Conservation (phyloP, 2,797 vertebrate species). For the Coreius guichenoti region DNA sequence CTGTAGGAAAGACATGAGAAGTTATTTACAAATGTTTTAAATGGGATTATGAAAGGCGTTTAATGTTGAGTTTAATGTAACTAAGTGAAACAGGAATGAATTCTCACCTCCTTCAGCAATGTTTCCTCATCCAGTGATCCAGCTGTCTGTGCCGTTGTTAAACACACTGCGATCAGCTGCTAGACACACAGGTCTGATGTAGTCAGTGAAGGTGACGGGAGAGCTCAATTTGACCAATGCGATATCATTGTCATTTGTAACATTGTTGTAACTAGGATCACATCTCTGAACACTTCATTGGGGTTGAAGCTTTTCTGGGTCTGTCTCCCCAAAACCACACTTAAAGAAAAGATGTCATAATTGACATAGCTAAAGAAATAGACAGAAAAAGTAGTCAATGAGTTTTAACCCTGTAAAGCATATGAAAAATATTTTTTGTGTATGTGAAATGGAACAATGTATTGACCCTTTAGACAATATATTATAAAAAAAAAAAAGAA, state of each 20-base stretch:
- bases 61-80: not conserved
- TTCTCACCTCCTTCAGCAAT: constrained; percentile 66
- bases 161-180: constrained; percentile 71
- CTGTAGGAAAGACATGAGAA: not conserved
- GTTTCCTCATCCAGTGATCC: constrained; percentile 72
- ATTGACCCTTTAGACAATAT: not conserved
- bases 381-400: not conserved
- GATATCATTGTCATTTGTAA: constrained; percentile 64
- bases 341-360: constrained; percentile 10
- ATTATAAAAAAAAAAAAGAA: too few species aligned
- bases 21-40: not conserved
- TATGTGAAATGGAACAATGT: not conserved
- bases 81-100: not conserved
- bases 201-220: constrained; percentile 72
- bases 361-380: not conserved
- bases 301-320: constrained; percentile 57
- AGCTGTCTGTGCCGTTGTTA: constrained; percentile 65
- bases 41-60: not conserved
- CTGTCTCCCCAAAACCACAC: constrained; percentile 59
- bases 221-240: constrained; percentile 70
- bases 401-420: not conserved
- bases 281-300: constrained; percentile 54
- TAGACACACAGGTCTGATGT: constrained; percentile 80
- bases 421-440: too few species aligned
- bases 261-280: constrained; percentile 59